Evolutionary conservation across 2,113 vertebrate species (phyloP).

Genomic region (Corvus hawaiiensis): DNA sequence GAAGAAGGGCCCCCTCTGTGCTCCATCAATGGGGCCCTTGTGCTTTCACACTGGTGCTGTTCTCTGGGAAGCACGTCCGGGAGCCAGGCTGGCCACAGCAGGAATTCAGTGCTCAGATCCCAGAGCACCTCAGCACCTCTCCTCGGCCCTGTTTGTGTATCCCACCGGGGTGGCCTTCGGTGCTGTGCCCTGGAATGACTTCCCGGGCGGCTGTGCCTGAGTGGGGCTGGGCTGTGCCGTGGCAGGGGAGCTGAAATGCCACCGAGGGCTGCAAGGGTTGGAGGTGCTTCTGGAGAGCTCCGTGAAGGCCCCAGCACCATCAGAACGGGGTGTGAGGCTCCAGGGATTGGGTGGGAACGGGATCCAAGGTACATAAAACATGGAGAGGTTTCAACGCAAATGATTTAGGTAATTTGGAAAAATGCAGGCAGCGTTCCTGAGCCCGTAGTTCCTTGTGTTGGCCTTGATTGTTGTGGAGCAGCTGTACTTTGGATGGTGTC

Average conservation of each 20-base stretch:
- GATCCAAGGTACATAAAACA: fast-evolving
- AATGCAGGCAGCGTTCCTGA: fast-evolving
- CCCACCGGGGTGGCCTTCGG: neutral
- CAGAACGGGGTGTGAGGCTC: neutral
- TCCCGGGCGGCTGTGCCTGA: fast-evolving
- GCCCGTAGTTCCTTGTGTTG: fast-evolving
- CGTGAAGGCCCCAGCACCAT: neutral
- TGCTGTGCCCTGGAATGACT: fast-evolving
- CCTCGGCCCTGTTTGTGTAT: fast-evolving
- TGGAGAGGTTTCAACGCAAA: neutral
- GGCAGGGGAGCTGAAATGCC: neutral
- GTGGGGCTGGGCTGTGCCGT: fast-evolving
- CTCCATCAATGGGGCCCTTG: neutral
- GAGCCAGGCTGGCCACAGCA: neutral
- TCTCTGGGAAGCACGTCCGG: neutral
- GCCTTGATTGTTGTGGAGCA: neutral
- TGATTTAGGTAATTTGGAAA: neutral
- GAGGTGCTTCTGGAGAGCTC: neutral
- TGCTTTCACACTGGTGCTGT: neutral
- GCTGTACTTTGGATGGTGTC: neutral
- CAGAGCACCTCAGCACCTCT: fast-evolving
- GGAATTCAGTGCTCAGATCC: neutral
- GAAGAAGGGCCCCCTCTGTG: neutral
- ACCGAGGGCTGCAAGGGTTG: fast-evolving
- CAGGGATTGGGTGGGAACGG: neutral